Base-by-base conservation (phyloP, 2,113 vertebrate species). In the Rhinolophus sinicus region DNA sequence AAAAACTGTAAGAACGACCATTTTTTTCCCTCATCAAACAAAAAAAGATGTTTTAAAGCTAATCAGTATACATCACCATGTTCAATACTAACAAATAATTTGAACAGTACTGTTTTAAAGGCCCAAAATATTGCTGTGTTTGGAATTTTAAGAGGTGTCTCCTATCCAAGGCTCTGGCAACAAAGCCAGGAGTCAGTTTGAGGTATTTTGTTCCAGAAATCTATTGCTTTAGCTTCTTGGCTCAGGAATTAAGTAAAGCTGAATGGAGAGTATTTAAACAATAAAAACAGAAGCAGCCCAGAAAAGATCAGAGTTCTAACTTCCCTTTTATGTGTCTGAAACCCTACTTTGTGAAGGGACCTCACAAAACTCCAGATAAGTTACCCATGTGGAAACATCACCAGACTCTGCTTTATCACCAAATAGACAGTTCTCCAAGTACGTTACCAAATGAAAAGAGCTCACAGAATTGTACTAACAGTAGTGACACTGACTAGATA, bases 201-300 rank as follows among this genome's bases (percentile, higher is more conserved):
- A 91, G 44, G 40, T 24, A 75, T 76, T 91, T 67, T 97, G 64
- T 95, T 96, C 73, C 92, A 93, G 87, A 95, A 95, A 75, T 73
- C 69, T 86, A 77, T 82, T 90, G 62, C 65, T 78, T 96, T 58
- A 93, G 60, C 28, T 14, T 40, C 24, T 91, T 92, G 78, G 58
- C 69, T 93, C 78, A 93, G 86, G 75, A 89, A 86, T 60, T 54
- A 67, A 85, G 70, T 78, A 67, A 78, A 97, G 82, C 62, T 75
- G 84, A 96, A 90, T 8, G 33, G 35, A 56, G 19, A 83, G 10
- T 50, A 64, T 40, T 50, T 73, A 84, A 77, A 84, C 58, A 88
- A 93, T 44, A 77, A 65, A 92, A 89, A 88, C 16, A 78, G 56
- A 50, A 88, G 85, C 47, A 5, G 64, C 30, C 75, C 65, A 38